phyloP scores from a whole-genome alignment of 2,113 vertebrate species.

The Hyperopisus bebe region DNA sequence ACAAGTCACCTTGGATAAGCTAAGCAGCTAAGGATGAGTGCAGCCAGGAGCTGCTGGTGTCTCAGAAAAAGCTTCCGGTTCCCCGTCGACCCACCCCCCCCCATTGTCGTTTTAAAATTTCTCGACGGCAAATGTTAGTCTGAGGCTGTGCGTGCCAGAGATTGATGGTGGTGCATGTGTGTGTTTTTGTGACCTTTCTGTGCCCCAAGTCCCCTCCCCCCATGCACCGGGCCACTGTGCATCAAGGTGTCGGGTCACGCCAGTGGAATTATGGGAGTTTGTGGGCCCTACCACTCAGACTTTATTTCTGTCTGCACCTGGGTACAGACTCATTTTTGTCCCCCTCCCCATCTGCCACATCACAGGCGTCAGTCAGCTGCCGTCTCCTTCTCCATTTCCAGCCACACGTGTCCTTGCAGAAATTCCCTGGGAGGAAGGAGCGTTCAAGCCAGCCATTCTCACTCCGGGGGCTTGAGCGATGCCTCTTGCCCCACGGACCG shows the following conservation, averaged over 20 bases:
- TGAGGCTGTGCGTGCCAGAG: not conserved
- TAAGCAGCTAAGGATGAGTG: not conserved
- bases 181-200: not conserved
- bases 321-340: not conserved
- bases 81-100: not conserved
- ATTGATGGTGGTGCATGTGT: not conserved
- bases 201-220: not conserved
- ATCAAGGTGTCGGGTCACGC: not conserved
- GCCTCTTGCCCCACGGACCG: not conserved
- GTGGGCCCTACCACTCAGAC: not conserved
- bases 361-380: not conserved
- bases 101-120: not conserved
- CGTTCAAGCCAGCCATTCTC: not conserved
- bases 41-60: not conserved
- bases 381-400: not conserved
- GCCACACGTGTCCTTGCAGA: not conserved
- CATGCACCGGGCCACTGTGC: not conserved
- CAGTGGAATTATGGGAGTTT: not conserved
- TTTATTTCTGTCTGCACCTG: not conserved
- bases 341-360: not conserved
- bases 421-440: not conserved
- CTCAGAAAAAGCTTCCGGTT: not conserved
- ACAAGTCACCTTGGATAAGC: not conserved
- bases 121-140: not conserved
- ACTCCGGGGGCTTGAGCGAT: not conserved